Evolutionary conservation across 2,113 vertebrate genomes (phyloP).

Genomic region (Gavia stellata): DNA sequence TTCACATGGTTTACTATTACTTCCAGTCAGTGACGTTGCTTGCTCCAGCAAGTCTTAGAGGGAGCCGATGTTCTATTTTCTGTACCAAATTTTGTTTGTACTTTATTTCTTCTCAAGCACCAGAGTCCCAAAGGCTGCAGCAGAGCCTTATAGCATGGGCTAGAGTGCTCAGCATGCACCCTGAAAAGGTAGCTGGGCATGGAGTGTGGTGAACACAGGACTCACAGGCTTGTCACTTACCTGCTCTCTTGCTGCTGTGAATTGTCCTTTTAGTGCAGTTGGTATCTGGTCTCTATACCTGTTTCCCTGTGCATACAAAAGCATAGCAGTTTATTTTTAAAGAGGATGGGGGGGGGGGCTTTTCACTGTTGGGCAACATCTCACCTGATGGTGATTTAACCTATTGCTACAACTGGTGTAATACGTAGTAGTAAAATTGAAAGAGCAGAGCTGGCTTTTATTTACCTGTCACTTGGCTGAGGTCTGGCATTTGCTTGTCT

Average conservation of each 20-base stretch:
- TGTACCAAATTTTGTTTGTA: background rate
- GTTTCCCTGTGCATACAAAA: background rate
- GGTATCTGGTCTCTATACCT: background rate
- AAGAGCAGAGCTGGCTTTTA: background rate
- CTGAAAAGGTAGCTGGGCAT: background rate
- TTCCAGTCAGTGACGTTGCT: background rate
- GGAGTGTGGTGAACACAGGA: background rate
- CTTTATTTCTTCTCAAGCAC: background rate
- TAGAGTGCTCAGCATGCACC: background rate
- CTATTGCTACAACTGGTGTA: background rate
- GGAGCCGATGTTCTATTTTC: background rate
- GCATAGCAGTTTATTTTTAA: background rate
- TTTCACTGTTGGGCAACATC: fast-evolving
- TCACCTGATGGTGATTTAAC: background rate
- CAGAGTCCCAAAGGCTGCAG: background rate
- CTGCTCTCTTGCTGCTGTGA: background rate
- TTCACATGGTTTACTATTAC: background rate
- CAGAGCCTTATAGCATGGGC: background rate
- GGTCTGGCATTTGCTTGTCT: background rate
- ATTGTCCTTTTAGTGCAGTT: background rate
- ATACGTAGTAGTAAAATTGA: background rate
- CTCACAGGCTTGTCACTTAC: background rate
- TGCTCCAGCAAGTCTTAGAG: background rate
- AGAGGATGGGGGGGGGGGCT: background rate
- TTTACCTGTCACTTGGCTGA: background rate